Evolutionary conservation across 2,888 invertebrate genomes (phyloP).

Genomic region (Bellardia bayeri): DNA sequence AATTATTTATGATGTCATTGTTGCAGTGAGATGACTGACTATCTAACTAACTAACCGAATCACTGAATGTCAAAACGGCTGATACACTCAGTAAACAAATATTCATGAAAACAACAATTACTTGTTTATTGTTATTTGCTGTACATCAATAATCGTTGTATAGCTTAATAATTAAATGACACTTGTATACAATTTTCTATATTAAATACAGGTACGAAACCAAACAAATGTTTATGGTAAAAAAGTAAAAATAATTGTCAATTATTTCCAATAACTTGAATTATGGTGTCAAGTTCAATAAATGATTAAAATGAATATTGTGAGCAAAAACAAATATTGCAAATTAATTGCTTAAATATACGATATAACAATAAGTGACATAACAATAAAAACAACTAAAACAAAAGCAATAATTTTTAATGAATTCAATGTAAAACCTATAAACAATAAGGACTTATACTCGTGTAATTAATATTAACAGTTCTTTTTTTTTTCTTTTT

Average conservation of each 20-base stretch:
- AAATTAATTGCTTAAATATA: conserved; percentile 46
- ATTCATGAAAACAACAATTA: not conserved
- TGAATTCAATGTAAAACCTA: conserved; percentile 17
- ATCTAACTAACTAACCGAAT: not conserved
- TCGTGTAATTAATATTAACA: not conserved
- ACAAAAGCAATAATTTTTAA: not conserved
- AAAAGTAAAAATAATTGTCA: conserved; percentile 62
- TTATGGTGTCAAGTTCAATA: conserved; percentile 72
- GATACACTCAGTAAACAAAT: conserved; percentile 15
- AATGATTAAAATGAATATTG: conserved; percentile 54
- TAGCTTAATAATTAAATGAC: conserved; percentile 55
- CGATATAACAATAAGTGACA: conserved; percentile 48
- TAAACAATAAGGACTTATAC: conserved; percentile 16
- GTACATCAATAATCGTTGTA: conserved; percentile 28
- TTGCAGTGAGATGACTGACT: not conserved
- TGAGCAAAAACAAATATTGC: not conserved
- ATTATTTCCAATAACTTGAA: conserved; percentile 58
- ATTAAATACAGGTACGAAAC: not conserved
- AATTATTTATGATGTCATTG: conserved; percentile 68
- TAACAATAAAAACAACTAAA: conserved; percentile 33
- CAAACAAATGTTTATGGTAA: conserved; percentile 28
- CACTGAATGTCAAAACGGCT: not conserved
- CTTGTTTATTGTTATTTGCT: not conserved
- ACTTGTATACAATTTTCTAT: conserved; percentile 43
- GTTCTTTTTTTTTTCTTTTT: not conserved